These are phyloP conservation scores for Asobara japonica DNA, from an alignment of 1,140 invertebrate genomes.

Conservation along the genomic window DNA sequence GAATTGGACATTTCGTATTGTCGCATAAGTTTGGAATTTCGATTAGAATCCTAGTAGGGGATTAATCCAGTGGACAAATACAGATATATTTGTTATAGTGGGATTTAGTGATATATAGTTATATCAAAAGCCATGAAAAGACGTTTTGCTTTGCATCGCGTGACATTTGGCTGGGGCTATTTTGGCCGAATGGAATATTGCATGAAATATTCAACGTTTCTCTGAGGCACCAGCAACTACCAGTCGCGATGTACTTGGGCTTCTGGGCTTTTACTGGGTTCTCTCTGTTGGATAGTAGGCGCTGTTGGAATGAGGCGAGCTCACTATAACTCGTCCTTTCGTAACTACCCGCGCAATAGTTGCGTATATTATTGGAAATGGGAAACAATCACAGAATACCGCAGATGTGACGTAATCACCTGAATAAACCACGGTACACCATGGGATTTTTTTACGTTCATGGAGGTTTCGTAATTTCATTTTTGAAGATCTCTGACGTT, in stretches of 20 bases:
- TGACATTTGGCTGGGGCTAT: slow-evolving; percentile 24
- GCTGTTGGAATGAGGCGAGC: neutral
- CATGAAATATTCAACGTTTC: slow-evolving; percentile 33
- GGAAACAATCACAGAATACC: slow-evolving; percentile 1
- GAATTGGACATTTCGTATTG: too few relatives aligned
- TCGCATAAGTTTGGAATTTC: neutral
- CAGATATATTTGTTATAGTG: neutral
- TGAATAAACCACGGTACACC: too few relatives aligned
- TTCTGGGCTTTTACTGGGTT: neutral
- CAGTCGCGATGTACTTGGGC: neutral
- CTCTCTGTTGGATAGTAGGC: neutral
- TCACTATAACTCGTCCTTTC: neutral
- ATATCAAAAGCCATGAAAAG: neutral
- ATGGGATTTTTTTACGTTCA: too few relatives aligned
- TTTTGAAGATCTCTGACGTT: too few relatives aligned
- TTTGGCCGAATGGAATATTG: slow-evolving; percentile 26
- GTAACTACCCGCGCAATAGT: neutral
- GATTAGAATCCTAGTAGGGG: neutral
- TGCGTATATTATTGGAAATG: slow-evolving; percentile 1
- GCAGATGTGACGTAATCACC: neutral
- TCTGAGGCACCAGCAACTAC: neutral
- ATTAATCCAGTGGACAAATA: neutral
- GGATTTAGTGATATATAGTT: neutral
- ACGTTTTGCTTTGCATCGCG: slow-evolving; percentile 21
- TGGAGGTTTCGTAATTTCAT: too few relatives aligned